phyloP scores from a whole-genome alignment of 2,797 vertebrate genomes.

The Todus mexicanus region DNA sequence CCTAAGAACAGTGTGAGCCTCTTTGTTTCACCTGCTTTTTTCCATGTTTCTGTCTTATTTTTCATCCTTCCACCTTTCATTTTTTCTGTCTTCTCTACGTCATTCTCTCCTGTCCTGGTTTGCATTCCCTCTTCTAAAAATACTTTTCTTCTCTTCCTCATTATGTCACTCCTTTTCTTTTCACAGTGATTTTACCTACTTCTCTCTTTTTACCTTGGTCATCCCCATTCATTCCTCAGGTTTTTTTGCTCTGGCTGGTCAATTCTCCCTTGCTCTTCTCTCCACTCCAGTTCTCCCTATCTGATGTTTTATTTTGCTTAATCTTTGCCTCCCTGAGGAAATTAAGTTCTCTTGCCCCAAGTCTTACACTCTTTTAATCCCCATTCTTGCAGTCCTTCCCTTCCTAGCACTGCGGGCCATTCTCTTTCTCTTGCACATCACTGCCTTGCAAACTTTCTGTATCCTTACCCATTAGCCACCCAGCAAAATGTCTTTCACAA shows the following conservation, averaged over 20 bases:
- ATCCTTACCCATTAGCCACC: neutral
- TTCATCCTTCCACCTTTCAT: neutral
- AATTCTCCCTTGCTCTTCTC: neutral
- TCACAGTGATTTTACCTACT: neutral
- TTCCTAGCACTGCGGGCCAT: neutral
- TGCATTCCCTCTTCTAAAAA: neutral
- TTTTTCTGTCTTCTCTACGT: neutral
- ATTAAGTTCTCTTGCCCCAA: neutral
- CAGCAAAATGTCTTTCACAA: neutral
- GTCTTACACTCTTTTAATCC: neutral
- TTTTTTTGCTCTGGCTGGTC: neutral
- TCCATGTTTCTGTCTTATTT: neutral
- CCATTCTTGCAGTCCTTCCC: neutral
- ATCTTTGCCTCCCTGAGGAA: neutral
- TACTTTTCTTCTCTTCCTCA: neutral
- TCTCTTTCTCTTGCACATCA: neutral
- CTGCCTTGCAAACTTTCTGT: neutral
- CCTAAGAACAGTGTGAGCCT: neutral
- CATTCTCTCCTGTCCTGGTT: neutral
- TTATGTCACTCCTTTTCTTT: neutral
- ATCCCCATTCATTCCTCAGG: neutral
- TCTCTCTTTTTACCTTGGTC: neutral
- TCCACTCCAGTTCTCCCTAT: neutral
- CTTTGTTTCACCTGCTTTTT: constrained; percentile 28
- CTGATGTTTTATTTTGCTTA: neutral